Base-by-base conservation (phyloP, 2,797 vertebrate species). In the Rallus crepitans region DNA sequence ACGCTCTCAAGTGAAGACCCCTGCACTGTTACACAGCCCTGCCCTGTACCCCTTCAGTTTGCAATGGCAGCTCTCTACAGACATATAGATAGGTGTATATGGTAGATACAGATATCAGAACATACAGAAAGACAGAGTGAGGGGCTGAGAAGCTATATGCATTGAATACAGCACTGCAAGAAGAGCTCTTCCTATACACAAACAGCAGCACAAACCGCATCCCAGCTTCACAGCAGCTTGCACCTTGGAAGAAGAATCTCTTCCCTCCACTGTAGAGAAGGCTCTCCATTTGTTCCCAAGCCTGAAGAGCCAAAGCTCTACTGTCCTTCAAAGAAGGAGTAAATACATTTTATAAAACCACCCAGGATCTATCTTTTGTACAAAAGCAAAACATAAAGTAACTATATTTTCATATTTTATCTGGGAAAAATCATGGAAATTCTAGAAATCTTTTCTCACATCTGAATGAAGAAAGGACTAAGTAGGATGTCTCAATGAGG, bases 11-110 rank as follows among this genome's bases (percentile, higher is more conserved):
- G 64, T 33, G 20, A 48, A 79, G 45, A 19, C 31, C 37, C 25
- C 1, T 10, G 70, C 30, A 8, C 45, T 11, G 37, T 48, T 24
- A 31, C 69, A 48, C 9, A 61, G 37, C 47, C 3, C 39, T 39
- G 75, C 82, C 42, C 73, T 4, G 31, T 60, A 19, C 63, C 37
- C 59, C 11, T 19, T 20, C 35, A 1, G 3, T n/a, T 1, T 14
- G 12, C 40, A 42, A 9, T 6, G 56, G 31, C 28, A 37, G 52
- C 17, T 68, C 7, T 6, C 70, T 24, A 45, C 1, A 23, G 23
- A 50, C 3, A 25, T 3, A 61, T 0, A 48, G 28, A 8, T 2
- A 59, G 20, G 30, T 24, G 18, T 0, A 9, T 3, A 11, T 23
- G 48, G n/a, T 9, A 71, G 35, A 56, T 21, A 53, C 0, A 47